Percentiles rank a stretch among this genome's conserved stretches.
Conservation (phyloP, 1,140 invertebrate genomes). For the Meloidogyne exigua region DNA sequence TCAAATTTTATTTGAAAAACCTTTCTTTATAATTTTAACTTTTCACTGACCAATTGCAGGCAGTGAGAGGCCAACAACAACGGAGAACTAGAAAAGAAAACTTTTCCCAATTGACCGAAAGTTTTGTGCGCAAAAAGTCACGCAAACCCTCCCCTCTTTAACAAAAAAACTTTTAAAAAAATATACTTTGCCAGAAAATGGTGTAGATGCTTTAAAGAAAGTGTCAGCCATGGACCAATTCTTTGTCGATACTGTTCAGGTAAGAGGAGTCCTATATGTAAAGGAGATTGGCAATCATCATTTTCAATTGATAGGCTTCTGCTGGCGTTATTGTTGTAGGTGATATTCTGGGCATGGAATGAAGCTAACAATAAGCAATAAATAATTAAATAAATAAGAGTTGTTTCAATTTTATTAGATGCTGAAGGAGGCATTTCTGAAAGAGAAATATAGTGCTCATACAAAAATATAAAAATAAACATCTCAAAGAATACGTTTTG, state of each 20-base stretch:
- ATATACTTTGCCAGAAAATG: neutral
- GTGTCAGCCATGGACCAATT: constrained; percentile 41
- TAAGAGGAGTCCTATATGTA: constrained; percentile 48
- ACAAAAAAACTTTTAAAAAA: neutral
- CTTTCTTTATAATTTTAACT: too few species aligned
- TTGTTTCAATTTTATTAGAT: neutral
- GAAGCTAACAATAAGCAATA: neutral
- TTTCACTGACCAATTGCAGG: constrained; percentile 26
- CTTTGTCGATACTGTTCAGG: constrained; percentile 44
- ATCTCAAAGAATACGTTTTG: too few species aligned
- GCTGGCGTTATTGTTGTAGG: neutral
- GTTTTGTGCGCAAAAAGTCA: neutral
- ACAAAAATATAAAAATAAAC: too few species aligned
- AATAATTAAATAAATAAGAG: constrained; percentile 10
- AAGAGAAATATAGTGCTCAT: too few species aligned
- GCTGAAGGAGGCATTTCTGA: too few species aligned
- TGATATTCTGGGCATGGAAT: neutral
- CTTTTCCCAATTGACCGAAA: neutral
- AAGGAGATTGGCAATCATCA: neutral
- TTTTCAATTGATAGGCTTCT: neutral
- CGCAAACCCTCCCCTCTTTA: too few species aligned
- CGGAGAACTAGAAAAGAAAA: neutral
- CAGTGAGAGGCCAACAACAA: constrained; percentile 47
- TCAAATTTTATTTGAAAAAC: too few species aligned
- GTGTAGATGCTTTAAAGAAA: constrained; percentile 3